phyloP scores from a whole-genome alignment of 1,140 invertebrate genomes.

The Carcinoscorpius rotundicauda region DNA sequence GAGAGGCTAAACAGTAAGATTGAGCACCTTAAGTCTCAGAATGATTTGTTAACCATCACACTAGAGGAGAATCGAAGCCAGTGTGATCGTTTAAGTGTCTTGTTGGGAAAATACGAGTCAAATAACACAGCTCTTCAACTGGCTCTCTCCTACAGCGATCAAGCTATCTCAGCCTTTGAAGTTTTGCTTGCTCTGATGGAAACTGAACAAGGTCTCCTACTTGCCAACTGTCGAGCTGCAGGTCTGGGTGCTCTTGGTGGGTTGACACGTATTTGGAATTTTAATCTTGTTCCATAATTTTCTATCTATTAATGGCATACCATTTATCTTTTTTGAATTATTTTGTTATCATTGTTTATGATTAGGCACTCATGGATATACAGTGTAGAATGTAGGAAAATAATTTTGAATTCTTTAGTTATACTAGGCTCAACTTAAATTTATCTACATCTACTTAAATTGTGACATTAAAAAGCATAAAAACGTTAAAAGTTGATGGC shows the following conservation, averaged over 20 bases:
- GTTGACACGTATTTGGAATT: background rate
- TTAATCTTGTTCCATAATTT: too few relatives aligned
- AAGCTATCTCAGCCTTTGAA: conserved; percentile 63
- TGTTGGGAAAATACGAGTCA: conserved; percentile 68
- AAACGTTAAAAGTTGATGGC: too few relatives aligned
- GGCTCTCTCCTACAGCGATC: conserved; percentile 55
- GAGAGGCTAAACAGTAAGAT: conserved; percentile 51
- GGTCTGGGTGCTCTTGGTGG: conserved; percentile 32
- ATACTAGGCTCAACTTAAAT: too few relatives aligned
- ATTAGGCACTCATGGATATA: too few relatives aligned
- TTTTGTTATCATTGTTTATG: too few relatives aligned
- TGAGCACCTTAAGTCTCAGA: conserved; percentile 59
- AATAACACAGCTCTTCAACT: conserved; percentile 57
- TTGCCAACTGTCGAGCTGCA: conserved; percentile 40
- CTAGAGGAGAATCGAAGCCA: conserved; percentile 58
- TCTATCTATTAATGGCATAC: too few relatives aligned
- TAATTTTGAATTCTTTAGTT: too few relatives aligned
- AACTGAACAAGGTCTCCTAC: conserved; percentile 46
- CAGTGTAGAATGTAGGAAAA: too few relatives aligned
- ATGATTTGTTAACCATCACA: conserved; percentile 55
- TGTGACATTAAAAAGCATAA: too few relatives aligned
- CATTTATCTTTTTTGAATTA: too few relatives aligned
- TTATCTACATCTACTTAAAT: too few relatives aligned
- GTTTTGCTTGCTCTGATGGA: conserved; percentile 58
- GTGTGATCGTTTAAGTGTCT: conserved; percentile 53